Evolutionary conservation across 1,140 invertebrate species (phyloP), one percentile per base, ranked within the genome.

Genomic region (Platyscapa corneri): DNA sequence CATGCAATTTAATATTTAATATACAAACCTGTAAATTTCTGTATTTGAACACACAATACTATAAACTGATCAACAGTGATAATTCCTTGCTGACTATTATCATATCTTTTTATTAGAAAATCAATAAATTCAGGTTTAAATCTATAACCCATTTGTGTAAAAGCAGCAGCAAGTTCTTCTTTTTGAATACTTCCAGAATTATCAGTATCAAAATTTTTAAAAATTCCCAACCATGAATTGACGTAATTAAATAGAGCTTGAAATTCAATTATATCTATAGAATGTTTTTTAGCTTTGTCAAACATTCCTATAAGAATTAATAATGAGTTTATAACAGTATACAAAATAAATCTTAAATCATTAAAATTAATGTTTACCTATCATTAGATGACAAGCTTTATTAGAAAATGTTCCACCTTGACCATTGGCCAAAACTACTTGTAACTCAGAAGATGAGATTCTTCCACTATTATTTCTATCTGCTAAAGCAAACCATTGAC

Each of bases 41-140:
- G 97, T 76, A 98, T 95, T 94, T 98, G 96, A 23, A 98, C 96
- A 92, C 97, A 98, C 3, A 96, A 91, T 39, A 98, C 96, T 89
- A 98, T 98, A 89, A 98, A 98, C 86, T 97, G 96, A 92, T 98
- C 97, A 46, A 98, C 95, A 0, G 96, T 96, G 56, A 98, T 95
- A 87, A 94, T 94, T 84, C 94, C 93, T 56, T 95, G 94, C 46
- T 92, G 92, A 88, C 93, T 91, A 3, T 94, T 90, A 92, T 96
- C 95, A 90, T 95, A 95, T 92, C 96, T 96, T 88, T 94, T 94
- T 16, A 96, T 94, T 75, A 98, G 91, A 87, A 96, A 96, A 79
- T 94, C 94, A 23, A 97, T 95, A 90, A 98, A 98, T 53, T 97
- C 95, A 12, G 95, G 95, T 37, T 96, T 95, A 85, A 98, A 96